These are phyloP conservation scores for Babyrousa celebensis DNA, from an alignment of 2,797 vertebrate species.

Conservation along the genomic window DNA sequence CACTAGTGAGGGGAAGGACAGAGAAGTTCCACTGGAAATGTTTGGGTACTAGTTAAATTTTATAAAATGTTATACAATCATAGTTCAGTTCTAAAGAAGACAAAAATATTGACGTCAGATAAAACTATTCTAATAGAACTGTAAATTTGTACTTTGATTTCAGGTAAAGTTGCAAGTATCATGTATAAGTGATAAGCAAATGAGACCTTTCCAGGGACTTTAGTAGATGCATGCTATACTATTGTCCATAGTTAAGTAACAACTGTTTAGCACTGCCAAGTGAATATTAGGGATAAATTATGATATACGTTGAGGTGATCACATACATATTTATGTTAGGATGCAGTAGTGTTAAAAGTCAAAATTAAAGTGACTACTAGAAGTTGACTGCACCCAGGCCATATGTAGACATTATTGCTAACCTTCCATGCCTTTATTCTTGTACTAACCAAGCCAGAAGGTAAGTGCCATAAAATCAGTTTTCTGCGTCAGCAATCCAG, in stretches of 20 bases:
- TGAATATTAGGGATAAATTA: background rate
- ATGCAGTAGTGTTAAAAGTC: constrained; percentile 35
- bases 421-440: constrained; percentile 1
- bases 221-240: background rate
- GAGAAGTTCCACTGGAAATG: background rate
- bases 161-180: background rate
- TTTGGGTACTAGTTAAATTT: background rate
- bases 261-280: constrained; percentile 13
- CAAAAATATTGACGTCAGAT: background rate
- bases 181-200: constrained; percentile 32
- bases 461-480: constrained; percentile 17
- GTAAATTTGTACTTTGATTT: constrained; percentile 30
- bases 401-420: constrained; percentile 21
- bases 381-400: background rate
- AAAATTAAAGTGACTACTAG: constrained; percentile 46
- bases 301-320: background rate
- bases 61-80: background rate
- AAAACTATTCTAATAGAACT: constrained; percentile 10
- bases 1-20: constrained; percentile 37
- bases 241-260: background rate
- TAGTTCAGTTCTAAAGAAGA: constrained; percentile 46
- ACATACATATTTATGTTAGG: constrained; percentile 34
- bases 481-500: constrained; percentile 57
- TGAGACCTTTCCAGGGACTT: background rate
- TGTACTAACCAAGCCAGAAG: background rate